Base-by-base conservation (phyloP, 2,113 vertebrate species). In the Acinonyx jubatus region DNA sequence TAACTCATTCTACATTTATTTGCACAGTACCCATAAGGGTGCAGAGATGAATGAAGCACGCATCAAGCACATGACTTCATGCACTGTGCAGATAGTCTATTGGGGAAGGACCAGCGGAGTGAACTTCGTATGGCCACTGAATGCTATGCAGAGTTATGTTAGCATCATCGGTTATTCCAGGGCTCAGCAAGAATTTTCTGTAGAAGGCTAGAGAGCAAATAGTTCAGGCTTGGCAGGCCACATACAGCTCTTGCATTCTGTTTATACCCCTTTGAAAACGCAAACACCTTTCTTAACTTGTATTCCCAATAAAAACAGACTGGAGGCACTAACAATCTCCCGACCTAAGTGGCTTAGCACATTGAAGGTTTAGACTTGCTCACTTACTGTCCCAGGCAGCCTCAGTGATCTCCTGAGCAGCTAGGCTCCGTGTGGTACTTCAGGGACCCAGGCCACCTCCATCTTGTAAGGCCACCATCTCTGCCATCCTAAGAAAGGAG, bases 231-330 rank as follows among this genome's bases (percentile, higher is more conserved):
- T 73, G 55, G 45, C 45, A 38, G 69, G 19, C 63, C 52, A 25
- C 3, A 18, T 25, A 73, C 13, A 9, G 23, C 21, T 57, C 55
- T n/a, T 63, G 41, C 4, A 66, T 66, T 36, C 66, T 89, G 25
- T 29, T 71, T 81, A 63, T 33, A 48, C 15, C 21, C 16, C 50
- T 41, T 91, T 66, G 38, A 82, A 93, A 89, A 74, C 63, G 12
- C 79, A 31, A 94, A 93, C 61, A 65, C 16, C 7, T n/a, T 88
- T 80, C 52, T 86, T 61, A 91, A 19, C 11, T 61, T 96, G 74
- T 38, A 88, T 41, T 61, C 33, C 15, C 31, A 7, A 55, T 11
- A 52, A 69, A 91, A 38, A 13, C 25, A 84, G 36, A 11, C n/a
- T 52, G 57, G 8, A 8, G 21, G 8, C 23, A 57, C 21, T 82